Base-by-base conservation (phyloP, 2,797 vertebrate genomes). In the Dromococcyx pavoninus region DNA sequence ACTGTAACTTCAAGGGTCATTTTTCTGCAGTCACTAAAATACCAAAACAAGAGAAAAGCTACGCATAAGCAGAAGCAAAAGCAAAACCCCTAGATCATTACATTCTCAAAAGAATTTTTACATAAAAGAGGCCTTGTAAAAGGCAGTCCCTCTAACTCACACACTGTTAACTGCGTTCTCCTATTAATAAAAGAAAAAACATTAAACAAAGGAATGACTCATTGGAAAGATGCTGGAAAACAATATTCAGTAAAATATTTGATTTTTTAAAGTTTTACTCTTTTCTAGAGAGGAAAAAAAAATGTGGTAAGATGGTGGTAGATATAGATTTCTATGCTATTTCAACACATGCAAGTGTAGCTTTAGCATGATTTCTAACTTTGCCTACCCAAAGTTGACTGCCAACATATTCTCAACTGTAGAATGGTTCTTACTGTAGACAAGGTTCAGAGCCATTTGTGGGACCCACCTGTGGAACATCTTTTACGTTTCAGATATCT, bases 1-100 rank as follows among this genome's bases (percentile, higher is more conserved):
- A 96, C 44, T 78, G 39, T 94, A 95, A 97, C 97, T 97, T 97
- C 95, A 97, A 97, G 97, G 96, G 96, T 98, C 95, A 97, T 97
- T 97, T 97, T 94, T 97, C 96, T 88, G 64, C 88, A 96, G 93
- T 96, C 93, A 94, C 94, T 95, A 93, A 97, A 97, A 97, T 95
- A 97, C 93, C 89, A 93, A 96, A 97, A 96, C 60, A 97, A 94
- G 91, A 69, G 21, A 74, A 96, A 96, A 96, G 81, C 50, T 92
- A 85, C 11, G 7, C 48, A 81, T 58, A 94, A 87, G 85, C 78
- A 92, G 30, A 89, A 90, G 76, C 13, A 86, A 91, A 94, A 87
- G 24, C 33, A 89, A 93, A 96, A 39, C 41, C 56, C 54, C 89
- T 75, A 72, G 69, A 93, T 90, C 64, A 56, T 89, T 95, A 88